Evolutionary conservation across 2,888 invertebrate genomes (phyloP).

Genomic region (Incurvaria masculella): DNA sequence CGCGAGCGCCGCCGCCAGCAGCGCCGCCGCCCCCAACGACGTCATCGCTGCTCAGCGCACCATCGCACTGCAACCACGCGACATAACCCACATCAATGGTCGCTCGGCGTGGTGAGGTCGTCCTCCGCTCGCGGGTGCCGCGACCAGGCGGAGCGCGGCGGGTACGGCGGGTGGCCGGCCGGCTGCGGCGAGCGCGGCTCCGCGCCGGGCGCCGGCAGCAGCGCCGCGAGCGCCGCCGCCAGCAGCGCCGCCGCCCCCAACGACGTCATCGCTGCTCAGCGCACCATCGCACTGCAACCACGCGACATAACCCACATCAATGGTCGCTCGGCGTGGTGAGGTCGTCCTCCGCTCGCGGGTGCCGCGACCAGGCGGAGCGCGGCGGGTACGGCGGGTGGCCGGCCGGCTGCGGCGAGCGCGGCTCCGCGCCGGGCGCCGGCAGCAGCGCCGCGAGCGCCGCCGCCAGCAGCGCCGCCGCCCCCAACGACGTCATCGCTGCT

Average conservation of each 20-base stretch:
- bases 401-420: slow-evolving; percentile 23
- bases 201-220: slow-evolving; percentile 15
- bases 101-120: slow-evolving; percentile 26
- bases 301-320: slow-evolving; percentile 1
- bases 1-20: slow-evolving; percentile 29
- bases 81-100: slow-evolving; percentile 1
- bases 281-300: neutral
- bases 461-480: slow-evolving; percentile 28
- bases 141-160: slow-evolving; percentile 31
- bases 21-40: slow-evolving; percentile 24
- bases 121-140: slow-evolving; percentile 36
- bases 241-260: slow-evolving; percentile 26
- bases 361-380: neutral
- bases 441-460: slow-evolving; percentile 25
- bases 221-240: slow-evolving; percentile 27
- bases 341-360: neutral
- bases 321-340: slow-evolving; percentile 1
- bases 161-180: slow-evolving; percentile 1
- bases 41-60: slow-evolving; percentile 32
- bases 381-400: neutral
- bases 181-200: slow-evolving; percentile 27
- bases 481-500: slow-evolving; percentile 29
- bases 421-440: slow-evolving; percentile 20
- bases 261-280: slow-evolving; percentile 33
- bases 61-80: neutral